Percentiles rank a stretch among this genome's conserved stretches.
These are phyloP conservation scores for Emydoidea blandingii DNA, from an alignment of 2,797 vertebrate genomes.

Conservation along the genomic window DNA sequence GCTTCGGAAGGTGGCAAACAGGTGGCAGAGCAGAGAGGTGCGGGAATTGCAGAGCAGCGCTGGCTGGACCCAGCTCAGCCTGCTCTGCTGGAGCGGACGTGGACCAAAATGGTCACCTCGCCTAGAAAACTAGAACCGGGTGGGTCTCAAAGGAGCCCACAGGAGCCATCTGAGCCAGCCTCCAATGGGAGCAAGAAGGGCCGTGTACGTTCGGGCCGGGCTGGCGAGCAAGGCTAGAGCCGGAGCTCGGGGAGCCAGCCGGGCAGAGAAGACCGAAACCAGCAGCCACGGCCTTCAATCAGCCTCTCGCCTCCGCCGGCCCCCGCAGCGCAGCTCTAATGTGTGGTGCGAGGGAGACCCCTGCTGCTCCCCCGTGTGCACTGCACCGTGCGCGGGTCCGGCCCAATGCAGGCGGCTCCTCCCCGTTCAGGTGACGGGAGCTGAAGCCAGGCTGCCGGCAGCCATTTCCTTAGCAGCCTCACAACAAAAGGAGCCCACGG, in stretches of 20 bases:
- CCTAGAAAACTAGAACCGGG: too few species aligned
- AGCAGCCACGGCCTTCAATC: background rate
- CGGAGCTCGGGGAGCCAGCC: too few species aligned
- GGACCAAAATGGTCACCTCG: too few species aligned
- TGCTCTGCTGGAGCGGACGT: too few species aligned
- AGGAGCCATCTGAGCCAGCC: too few species aligned
- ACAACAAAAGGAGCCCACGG: background rate
- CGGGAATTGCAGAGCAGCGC: background rate
- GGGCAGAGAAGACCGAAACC: background rate
- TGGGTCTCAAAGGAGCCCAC: too few species aligned
- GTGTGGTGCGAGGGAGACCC: background rate
- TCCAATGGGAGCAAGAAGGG: too few species aligned
- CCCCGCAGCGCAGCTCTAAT: background rate
- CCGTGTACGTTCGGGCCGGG: too few species aligned
- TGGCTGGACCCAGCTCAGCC: too few species aligned
- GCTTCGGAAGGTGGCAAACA: background rate
- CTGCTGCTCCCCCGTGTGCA: background rate
- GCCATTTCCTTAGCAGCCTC: constrained; percentile 8
- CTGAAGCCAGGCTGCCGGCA: background rate
- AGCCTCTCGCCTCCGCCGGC: too few species aligned
- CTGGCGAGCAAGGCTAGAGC: too few species aligned
- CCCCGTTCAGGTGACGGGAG: background rate
- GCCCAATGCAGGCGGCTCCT: background rate
- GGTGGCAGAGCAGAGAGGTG: background rate
- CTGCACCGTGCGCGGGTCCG: background rate